These are phyloP conservation scores for Cyrtonyx montezumae DNA, from an alignment of 2,113 vertebrate genomes.

Conservation along the genomic window DNA sequence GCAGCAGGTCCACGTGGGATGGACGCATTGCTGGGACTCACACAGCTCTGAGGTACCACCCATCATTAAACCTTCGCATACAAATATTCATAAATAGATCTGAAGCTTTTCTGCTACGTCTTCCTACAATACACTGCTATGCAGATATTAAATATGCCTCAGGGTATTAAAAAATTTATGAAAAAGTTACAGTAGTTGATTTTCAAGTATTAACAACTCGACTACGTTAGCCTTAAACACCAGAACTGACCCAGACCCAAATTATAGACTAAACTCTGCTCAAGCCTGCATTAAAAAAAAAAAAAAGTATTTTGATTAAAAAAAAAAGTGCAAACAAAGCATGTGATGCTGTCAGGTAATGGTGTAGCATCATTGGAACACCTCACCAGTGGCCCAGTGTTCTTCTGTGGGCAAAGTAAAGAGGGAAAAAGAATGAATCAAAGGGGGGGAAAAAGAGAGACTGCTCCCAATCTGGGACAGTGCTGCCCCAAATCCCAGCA, in stretches of 20 bases:
- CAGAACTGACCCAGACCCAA: slow-evolving; percentile 31
- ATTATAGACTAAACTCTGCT: slow-evolving; percentile 7
- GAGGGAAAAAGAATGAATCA: slow-evolving; percentile 24
- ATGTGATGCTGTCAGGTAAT: slow-evolving; percentile 44
- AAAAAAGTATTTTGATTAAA: not conserved
- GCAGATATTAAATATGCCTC: slow-evolving; percentile 49
- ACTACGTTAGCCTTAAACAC: slow-evolving; percentile 49
- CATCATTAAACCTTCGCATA: slow-evolving; percentile 37
- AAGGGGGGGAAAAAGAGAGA: slow-evolving; percentile 38
- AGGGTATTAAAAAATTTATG: slow-evolving; percentile 51
- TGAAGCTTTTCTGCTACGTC: slow-evolving; percentile 59
- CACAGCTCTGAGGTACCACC: slow-evolving; percentile 76
- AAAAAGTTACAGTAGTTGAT: slow-evolving; percentile 60
- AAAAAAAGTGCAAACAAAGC: slow-evolving; percentile 72
- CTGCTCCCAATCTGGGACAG: slow-evolving; percentile 69
- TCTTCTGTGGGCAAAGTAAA: slow-evolving; percentile 31
- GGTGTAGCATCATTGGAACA: slow-evolving; percentile 9
- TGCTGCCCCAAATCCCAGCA: slow-evolving; percentile 73
- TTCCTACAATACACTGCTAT: slow-evolving; percentile 44
- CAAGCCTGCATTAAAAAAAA: slow-evolving; percentile 7
- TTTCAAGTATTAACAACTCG: slow-evolving; percentile 64
- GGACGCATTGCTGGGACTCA: not conserved
- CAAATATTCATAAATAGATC: slow-evolving; percentile 69
- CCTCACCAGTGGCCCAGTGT: slow-evolving; percentile 42
- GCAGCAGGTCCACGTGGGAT: too few relatives aligned